phyloP scores from a whole-genome alignment of 2,113 vertebrate genomes.

The Paralichthys olivaceus region DNA sequence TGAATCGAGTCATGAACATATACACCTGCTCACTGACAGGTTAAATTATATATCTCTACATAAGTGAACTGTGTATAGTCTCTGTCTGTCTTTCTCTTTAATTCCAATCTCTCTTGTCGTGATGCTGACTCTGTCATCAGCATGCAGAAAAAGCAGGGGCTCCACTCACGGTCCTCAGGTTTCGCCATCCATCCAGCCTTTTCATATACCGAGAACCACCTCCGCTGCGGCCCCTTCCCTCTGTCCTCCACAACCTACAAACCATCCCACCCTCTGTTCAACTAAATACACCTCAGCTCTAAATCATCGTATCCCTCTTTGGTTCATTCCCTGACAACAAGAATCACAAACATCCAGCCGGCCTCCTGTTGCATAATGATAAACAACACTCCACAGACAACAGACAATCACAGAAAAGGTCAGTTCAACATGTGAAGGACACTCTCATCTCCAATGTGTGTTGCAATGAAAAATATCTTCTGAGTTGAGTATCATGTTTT shows the following conservation, averaged over 20 bases:
- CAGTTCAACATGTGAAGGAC: conserved; percentile 1
- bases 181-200: conserved; percentile 20
- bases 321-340: background rate
- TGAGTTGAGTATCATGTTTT: background rate
- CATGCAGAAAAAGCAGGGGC: conserved; percentile 71
- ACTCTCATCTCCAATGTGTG: background rate
- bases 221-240: background rate
- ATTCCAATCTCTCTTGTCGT: conserved; percentile 49
- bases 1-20: conserved; percentile 5
- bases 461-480: background rate
- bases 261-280: too few species aligned
- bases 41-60: conserved; percentile 65
- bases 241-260: too few species aligned
- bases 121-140: conserved; percentile 31
- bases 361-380: conserved; percentile 11
- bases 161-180: conserved; percentile 50
- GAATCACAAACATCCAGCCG: background rate
- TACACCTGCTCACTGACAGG: conserved; percentile 9
- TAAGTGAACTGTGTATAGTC: conserved; percentile 20
- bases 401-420: conserved; percentile 59
- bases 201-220: conserved; percentile 46
- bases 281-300: background rate
- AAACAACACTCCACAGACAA: conserved; percentile 30
- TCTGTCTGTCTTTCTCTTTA: conserved; percentile 56
- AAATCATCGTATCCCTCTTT: background rate